Conservation (phyloP, 2,888 invertebrate genomes). For the Stictocephala bisonia region DNA sequence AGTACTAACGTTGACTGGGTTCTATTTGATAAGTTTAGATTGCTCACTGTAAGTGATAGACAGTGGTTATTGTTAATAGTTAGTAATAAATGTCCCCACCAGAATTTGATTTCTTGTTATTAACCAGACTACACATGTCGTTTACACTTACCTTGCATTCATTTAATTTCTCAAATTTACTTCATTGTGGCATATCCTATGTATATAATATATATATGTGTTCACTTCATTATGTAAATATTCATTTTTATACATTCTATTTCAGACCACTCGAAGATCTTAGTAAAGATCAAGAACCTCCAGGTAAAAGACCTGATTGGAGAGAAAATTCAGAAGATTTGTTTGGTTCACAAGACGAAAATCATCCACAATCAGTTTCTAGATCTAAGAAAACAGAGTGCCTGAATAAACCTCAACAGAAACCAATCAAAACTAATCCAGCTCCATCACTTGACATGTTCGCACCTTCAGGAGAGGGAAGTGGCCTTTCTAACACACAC, state of each 20-base stretch:
- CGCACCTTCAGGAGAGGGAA: constrained; percentile 7
- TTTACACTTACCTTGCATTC: too few species aligned
- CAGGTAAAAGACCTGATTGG: constrained; percentile 1
- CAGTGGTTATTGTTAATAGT: too few species aligned
- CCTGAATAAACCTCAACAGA: background rate
- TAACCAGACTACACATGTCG: too few species aligned
- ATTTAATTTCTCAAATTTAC: too few species aligned
- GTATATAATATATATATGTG: too few species aligned
- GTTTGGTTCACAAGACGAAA: background rate
- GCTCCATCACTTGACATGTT: constrained; percentile 19
- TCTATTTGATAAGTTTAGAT: too few species aligned
- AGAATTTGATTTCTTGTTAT: too few species aligned
- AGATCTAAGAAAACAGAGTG: background rate
- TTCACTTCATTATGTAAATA: background rate
- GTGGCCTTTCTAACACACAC: background rate
- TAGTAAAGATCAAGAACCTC: background rate
- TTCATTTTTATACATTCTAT: background rate
- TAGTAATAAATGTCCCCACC: too few species aligned
- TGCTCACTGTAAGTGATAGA: too few species aligned
- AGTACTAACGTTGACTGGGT: too few species aligned
- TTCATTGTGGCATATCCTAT: too few species aligned
- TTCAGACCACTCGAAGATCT: background rate
- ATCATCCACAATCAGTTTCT: background rate
- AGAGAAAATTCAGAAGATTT: constrained; percentile 27
- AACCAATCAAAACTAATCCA: background rate